phyloP scores from a whole-genome alignment of 2,888 invertebrate genomes.

The Amorpha juglandis region DNA sequence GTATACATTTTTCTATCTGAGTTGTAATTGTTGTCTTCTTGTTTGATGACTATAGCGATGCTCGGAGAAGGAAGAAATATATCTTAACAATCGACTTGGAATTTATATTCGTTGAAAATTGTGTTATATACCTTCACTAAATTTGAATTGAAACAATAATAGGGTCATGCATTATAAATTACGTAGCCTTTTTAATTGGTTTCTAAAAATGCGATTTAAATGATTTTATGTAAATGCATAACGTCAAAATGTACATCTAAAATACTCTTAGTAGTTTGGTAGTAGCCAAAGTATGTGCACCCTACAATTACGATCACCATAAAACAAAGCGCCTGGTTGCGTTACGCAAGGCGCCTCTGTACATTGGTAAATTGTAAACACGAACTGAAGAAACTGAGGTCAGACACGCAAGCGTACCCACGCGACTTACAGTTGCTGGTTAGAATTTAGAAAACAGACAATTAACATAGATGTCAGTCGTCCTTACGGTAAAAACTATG shows the following conservation, averaged over 20 bases:
- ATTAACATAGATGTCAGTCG: neutral
- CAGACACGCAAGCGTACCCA: slow-evolving; percentile 17
- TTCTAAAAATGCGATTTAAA: neutral
- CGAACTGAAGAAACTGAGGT: slow-evolving; percentile 16
- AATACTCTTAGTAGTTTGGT: neutral
- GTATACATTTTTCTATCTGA: neutral
- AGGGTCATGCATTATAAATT: too few species aligned
- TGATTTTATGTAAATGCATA: neutral
- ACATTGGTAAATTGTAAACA: slow-evolving; percentile 23
- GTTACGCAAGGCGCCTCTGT: slow-evolving; percentile 25
- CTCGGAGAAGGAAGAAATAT: too few species aligned
- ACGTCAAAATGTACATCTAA: neutral
- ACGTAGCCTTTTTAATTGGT: too few species aligned
- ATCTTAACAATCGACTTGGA: too few species aligned
- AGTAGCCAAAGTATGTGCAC: slow-evolving; percentile 2
- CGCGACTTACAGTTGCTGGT: neutral
- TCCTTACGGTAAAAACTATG: too few species aligned
- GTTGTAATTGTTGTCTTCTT: too few species aligned
- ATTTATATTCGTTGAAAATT: too few species aligned
- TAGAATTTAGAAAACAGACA: neutral
- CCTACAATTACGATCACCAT: slow-evolving; percentile 19
- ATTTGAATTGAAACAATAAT: too few species aligned
- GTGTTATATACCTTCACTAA: too few species aligned
- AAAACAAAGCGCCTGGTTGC: slow-evolving; percentile 4
- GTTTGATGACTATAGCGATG: too few species aligned